A percentile compares a stretch with the other conserved stretches of the same genome.
Conservation (phyloP, 2,888 invertebrate genomes). For the Noctua comes region DNA sequence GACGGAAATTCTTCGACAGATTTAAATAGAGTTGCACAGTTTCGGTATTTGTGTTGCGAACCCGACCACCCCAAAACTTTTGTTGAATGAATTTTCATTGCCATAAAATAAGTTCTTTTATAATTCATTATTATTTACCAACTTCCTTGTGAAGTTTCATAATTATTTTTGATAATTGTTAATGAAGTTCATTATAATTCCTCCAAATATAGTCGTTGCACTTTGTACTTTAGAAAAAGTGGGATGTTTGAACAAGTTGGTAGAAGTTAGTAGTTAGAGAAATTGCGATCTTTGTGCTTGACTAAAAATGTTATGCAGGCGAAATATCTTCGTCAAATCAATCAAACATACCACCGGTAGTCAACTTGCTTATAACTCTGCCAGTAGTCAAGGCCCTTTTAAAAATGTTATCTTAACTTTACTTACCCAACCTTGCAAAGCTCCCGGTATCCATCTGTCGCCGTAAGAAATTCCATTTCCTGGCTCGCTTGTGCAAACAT, state of each 20-base stretch:
- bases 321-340: neutral
- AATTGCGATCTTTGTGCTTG: neutral
- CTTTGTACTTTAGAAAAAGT: neutral
- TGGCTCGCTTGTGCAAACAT: constrained; percentile 69
- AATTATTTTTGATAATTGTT: constrained; percentile 40
- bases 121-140: constrained; percentile 41
- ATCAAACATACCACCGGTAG: neutral
- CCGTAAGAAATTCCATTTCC: constrained; percentile 75
- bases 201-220: neutral
- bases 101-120: constrained; percentile 32
- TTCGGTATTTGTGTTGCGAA: constrained; percentile 34
- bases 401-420: constrained; percentile 35
- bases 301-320: neutral
- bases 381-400: neutral
- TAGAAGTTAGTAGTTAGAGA: no score
- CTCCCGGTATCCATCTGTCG: constrained; percentile 49
- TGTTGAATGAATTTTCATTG: constrained; percentile 48
- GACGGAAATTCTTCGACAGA: constrained; percentile 54
- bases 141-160: constrained; percentile 19
- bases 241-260: neutral
- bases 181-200: constrained; percentile 26
- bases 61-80: constrained; percentile 42
- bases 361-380: neutral
- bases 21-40: constrained; percentile 56
- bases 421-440: constrained; percentile 31